Evolutionary conservation across 2,797 vertebrate species (phyloP).

Genomic region (Acanthurus leucopareius): DNA sequence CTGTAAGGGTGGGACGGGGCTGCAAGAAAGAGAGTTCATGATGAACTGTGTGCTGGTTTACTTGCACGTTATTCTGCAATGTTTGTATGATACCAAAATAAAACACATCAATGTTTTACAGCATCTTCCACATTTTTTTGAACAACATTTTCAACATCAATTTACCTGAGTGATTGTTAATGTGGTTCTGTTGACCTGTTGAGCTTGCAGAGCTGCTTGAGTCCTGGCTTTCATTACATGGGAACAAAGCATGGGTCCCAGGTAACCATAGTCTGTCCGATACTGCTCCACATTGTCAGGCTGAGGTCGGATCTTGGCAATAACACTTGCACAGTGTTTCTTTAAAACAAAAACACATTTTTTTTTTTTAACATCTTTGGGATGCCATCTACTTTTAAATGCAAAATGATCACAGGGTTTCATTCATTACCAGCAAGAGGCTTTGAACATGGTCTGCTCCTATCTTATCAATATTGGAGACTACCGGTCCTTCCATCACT

Average conservation of each 20-base stretch:
- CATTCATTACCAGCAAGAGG: constrained; percentile 89
- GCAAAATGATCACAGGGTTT: not conserved
- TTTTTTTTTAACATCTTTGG: not conserved
- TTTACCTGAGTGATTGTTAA: constrained; percentile 95
- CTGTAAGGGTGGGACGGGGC: constrained; percentile 91
- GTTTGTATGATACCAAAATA: not conserved
- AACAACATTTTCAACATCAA: not conserved
- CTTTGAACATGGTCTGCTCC: constrained; percentile 97
- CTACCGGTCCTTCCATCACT: constrained; percentile 90
- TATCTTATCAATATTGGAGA: constrained; percentile 95
- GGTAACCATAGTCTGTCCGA: constrained; percentile 90
- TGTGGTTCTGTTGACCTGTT: constrained; percentile 94
- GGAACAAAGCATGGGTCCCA: constrained; percentile 92
- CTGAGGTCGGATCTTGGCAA: constrained; percentile 86
- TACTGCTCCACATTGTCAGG: constrained; percentile 92
- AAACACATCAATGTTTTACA: not conserved
- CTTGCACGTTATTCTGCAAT: not conserved
- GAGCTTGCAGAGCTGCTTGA: constrained; percentile 93
- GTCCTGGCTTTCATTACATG: constrained; percentile 93
- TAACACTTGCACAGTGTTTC: constrained; percentile 90
- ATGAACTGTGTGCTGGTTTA: not conserved
- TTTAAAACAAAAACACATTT: constrained; percentile 41
- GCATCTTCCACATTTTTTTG: too few species aligned
- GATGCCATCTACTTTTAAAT: not conserved
- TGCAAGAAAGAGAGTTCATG: constrained; percentile 54